Percentiles rank a stretch among this genome's conserved stretches.
Conservation (phyloP, 1,140 invertebrate genomes). For the Papilio glaucus region DNA sequence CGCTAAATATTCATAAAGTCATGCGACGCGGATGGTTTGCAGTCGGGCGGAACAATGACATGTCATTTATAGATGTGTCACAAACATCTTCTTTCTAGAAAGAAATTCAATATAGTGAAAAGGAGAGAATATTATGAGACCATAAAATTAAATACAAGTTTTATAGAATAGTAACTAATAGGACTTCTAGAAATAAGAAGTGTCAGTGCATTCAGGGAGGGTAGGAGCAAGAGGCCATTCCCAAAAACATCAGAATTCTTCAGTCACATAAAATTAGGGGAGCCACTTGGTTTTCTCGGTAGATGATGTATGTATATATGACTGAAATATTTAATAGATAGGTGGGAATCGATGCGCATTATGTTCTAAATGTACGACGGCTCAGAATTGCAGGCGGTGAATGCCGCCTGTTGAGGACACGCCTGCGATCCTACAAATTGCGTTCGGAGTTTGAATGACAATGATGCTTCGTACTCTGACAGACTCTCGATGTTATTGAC, state of each 20-base stretch:
- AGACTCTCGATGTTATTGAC: conserved; percentile 44
- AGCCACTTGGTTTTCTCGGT: too few relatives aligned
- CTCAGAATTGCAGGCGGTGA: conserved; percentile 42
- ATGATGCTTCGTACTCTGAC: conserved; percentile 52
- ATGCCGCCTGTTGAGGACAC: conserved; percentile 41
- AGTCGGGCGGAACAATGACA: conserved; percentile 45
- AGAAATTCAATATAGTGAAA: too few relatives aligned
- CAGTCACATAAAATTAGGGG: too few relatives aligned
- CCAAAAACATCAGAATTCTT: too few relatives aligned
- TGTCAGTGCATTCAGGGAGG: too few relatives aligned
- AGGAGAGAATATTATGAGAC: too few relatives aligned
- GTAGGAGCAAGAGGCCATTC: too few relatives aligned
- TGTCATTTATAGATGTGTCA: conserved; percentile 40
- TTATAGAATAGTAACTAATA: too few relatives aligned
- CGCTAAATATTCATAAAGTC: conserved; percentile 61
- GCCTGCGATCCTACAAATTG: conserved; percentile 52
- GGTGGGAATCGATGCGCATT: conserved; percentile 45
- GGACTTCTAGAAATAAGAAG: too few relatives aligned
- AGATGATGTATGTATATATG: too few relatives aligned
- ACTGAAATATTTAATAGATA: conserved; percentile 43
- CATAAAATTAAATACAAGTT: too few relatives aligned
- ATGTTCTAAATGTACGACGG: conserved; percentile 44
- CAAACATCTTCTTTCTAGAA: conserved; percentile 33
- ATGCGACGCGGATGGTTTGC: conserved; percentile 47
- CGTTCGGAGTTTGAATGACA: conserved; percentile 53